Evolutionary conservation across 2,797 vertebrate genomes (phyloP), one percentile per base, ranked within the genome.

Genomic region (Margarornis squamiger): DNA sequence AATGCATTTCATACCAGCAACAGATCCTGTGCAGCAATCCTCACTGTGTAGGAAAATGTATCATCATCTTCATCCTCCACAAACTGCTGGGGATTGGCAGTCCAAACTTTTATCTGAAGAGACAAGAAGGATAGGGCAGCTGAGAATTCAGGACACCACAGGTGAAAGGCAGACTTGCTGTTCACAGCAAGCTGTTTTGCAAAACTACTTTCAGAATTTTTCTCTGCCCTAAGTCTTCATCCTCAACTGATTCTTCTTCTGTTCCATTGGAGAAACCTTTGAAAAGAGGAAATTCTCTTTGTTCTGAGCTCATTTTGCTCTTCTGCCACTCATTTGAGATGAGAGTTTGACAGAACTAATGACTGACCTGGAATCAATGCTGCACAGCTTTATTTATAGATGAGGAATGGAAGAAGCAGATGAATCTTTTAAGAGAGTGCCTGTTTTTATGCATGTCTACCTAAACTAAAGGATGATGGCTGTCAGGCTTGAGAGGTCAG

Each of bases 51-150:
- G 32, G 99, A 99, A 97, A 99, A 99, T 1, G 99, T 99, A 81
- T 99, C 99, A 36, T 99, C 99, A 86, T 99, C 99, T 95, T 99
- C 99, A 52, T 99, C 99, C 95, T 99, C 99, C 39, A 99, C 99
- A 97, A 99, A 99, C 88, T 99, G 99, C 92, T 99, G 99, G 2
- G 99, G 99, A 97, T 99, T 99, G 2, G 99, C 99, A 0, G 99
- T 99, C 99, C 99, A 99, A 38, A 99, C 99, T 96, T 99, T 99
- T 94, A 99, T 99, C 99, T 99, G 90, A 30, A 32, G 21, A 68
- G 18, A 87, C 8, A 51, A 71, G 61, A 39, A 75, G 34, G 34
- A 79, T 0, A 48, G 8, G 13, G 23, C 29, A 58, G 77, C 30
- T 49, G 46, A 78, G 18, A 71, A 63, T 24, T 65, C 49, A 57